phyloP scores from a whole-genome alignment of 2,113 vertebrate species.

The Melanerpes aurifrons region DNA sequence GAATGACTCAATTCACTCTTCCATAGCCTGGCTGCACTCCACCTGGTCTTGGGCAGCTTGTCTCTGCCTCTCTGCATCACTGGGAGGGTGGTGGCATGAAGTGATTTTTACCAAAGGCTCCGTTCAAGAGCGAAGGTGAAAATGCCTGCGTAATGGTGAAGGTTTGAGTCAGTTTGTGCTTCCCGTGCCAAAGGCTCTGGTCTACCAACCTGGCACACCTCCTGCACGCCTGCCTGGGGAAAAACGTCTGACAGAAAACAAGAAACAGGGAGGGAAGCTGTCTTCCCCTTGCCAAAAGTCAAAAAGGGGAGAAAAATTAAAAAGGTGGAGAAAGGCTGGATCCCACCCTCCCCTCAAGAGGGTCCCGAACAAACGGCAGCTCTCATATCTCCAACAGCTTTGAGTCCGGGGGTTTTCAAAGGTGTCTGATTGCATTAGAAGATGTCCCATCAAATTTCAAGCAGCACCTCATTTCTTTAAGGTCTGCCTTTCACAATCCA shows the following conservation, averaged over 20 bases:
- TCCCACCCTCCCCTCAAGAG: not conserved
- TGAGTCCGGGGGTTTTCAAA: slow-evolving; percentile 5
- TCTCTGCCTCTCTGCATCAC: not conserved
- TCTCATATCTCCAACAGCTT: not conserved
- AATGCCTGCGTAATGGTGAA: not conserved
- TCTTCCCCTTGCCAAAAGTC: not conserved
- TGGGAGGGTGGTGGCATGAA: not conserved
- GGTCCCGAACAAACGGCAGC: slow-evolving; percentile 10
- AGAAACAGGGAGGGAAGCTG: not conserved
- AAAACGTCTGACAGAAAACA: slow-evolving; percentile 16
- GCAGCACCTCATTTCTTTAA: slow-evolving; percentile 35
- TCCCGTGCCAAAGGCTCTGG: not conserved
- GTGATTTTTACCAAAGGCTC: not conserved
- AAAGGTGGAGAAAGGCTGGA: not conserved
- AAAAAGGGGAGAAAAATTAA: not conserved
- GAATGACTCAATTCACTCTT: slow-evolving; percentile 22
- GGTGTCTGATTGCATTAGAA: not conserved
- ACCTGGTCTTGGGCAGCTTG: not conserved
- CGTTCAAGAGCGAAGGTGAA: not conserved
- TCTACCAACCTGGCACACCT: slow-evolving; percentile 7
- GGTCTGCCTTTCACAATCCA: slow-evolving; percentile 10
- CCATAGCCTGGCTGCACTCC: not conserved
- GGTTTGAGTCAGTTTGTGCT: slow-evolving; percentile 1
- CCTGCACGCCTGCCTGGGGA: not conserved
- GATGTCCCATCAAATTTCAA: slow-evolving; percentile 25